A percentile compares a stretch with the other conserved stretches of the same genome.
Conservation (phyloP, 1,140 invertebrate species). For the Lasioglossum albipes region DNA sequence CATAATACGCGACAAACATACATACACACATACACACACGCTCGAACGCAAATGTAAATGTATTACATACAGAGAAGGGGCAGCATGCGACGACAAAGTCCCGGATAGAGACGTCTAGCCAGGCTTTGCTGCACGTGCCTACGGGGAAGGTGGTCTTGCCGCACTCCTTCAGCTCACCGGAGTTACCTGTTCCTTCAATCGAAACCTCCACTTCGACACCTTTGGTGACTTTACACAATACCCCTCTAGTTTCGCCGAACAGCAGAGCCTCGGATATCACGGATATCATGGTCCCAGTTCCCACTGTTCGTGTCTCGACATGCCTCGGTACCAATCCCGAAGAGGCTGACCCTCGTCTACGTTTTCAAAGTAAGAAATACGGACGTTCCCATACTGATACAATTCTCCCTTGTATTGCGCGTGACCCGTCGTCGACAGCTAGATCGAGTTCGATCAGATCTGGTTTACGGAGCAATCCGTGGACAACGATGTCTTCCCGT, state of each 20-base stretch:
- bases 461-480: neutral
- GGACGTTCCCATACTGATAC: conserved; percentile 74
- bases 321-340: conserved; percentile 3
- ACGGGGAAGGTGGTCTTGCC: conserved; percentile 66
- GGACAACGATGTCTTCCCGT: neutral
- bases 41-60: too few species aligned
- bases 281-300: conserved; percentile 2
- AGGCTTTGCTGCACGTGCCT: conserved; percentile 29
- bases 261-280: conserved; percentile 16
- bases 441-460: conserved; percentile 2
- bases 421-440: conserved; percentile 64
- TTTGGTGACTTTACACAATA: conserved; percentile 65
- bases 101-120: conserved; percentile 8
- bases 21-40: too few species aligned
- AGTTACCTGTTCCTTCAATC: conserved; percentile 69
- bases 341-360: neutral
- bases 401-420: conserved; percentile 67
- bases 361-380: conserved; percentile 64
- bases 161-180: conserved; percentile 78
- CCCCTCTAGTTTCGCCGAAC: conserved; percentile 62
- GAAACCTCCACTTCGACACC: conserved; percentile 52
- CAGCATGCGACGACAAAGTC: conserved; percentile 29
- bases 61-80: neutral
- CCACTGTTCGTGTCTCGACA: conserved; percentile 26
- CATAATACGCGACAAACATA: too few species aligned